A percentile compares a stretch with the other conserved stretches of the same genome.
These are phyloP conservation scores for Corbicula japonica DNA, from an alignment of 2,888 invertebrate species.

Conservation along the genomic window DNA sequence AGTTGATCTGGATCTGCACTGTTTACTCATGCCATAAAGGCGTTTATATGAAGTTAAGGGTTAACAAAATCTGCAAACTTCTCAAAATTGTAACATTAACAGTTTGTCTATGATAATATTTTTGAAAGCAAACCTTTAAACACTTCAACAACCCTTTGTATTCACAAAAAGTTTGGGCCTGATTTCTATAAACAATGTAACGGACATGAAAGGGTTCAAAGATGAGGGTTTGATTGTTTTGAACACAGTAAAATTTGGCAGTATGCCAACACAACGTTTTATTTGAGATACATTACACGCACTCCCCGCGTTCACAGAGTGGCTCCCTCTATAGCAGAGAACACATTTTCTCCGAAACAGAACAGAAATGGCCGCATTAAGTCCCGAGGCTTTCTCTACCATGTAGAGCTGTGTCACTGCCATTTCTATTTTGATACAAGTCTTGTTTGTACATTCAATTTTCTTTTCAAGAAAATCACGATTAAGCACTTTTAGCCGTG, in stretches of 20 bases:
- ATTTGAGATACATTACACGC: constrained; percentile 31
- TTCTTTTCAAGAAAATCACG: constrained; percentile 25
- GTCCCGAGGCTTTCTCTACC: constrained; percentile 6
- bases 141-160: neutral
- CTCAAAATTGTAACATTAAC: neutral
- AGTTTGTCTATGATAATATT: neutral
- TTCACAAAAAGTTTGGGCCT: neutral
- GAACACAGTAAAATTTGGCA: constrained; percentile 53
- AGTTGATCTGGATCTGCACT: too few species aligned
- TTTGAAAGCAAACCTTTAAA: neutral
- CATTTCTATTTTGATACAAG: constrained; percentile 13
- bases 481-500: neutral
- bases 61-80: neutral
- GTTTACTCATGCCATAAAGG: too few species aligned
- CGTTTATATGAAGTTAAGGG: too few species aligned
- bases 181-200: constrained; percentile 4
- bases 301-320: constrained; percentile 23
- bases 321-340: constrained; percentile 17
- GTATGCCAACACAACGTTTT: constrained; percentile 27
- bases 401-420: constrained; percentile 9
- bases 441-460: constrained; percentile 2
- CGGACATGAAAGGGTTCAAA: constrained; percentile 2
- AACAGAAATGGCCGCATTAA: neutral
- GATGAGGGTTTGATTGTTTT: constrained; percentile 41
- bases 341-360: neutral